These are phyloP conservation scores for Agrotis exclamationis DNA, from an alignment of 2,888 invertebrate genomes.

Conservation along the genomic window DNA sequence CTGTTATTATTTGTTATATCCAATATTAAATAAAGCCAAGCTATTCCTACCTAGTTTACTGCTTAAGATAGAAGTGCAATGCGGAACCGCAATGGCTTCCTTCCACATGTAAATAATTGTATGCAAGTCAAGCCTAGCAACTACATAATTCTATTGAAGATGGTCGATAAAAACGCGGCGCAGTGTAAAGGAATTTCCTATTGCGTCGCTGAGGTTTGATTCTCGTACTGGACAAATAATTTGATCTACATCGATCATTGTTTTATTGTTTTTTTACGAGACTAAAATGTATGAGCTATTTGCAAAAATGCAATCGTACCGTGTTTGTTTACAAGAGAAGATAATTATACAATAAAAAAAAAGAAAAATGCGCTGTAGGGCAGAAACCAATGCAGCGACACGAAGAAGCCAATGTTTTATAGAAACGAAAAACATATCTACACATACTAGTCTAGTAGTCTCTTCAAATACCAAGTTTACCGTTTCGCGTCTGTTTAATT, in stretches of 20 bases:
- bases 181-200: background rate
- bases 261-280: background rate
- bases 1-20: too few species aligned
- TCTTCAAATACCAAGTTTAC: too few species aligned
- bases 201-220: background rate
- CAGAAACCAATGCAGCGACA: too few species aligned
- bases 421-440: too few species aligned
- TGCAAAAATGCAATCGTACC: background rate
- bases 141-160: background rate
- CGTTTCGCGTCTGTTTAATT: too few species aligned
- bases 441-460: too few species aligned
- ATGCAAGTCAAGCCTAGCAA: background rate
- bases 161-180: slow-evolving; percentile 1
- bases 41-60: background rate
- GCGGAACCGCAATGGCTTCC: slow-evolving; percentile 33
- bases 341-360: background rate
- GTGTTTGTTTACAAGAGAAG: background rate
- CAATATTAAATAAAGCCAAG: background rate
- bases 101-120: slow-evolving; percentile 20
- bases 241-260: too few species aligned
- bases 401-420: too few species aligned
- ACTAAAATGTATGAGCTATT: too few species aligned
- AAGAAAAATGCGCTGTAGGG: background rate
- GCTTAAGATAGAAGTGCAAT: slow-evolving; percentile 9
- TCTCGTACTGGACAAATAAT: background rate